Evolutionary conservation across 2,888 invertebrate species (phyloP), one percentile per base, ranked within the genome.

Genomic region (Caenorhabditis sp.): DNA sequence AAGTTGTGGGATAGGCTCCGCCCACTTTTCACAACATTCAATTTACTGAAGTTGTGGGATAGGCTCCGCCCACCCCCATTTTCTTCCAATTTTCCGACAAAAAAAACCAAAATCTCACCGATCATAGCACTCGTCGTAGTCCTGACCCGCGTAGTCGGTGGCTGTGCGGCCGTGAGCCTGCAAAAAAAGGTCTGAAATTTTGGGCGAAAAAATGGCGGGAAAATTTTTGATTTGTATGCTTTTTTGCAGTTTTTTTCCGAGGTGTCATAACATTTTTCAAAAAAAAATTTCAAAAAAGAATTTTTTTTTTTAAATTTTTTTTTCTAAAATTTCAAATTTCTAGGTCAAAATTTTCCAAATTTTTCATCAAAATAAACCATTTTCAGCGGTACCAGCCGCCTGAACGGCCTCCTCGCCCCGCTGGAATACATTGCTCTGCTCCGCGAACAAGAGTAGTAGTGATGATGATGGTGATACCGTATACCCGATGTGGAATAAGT

Each of bases 51-150:
- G n/a, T n/a, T n/a, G n/a, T n/a, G n/a, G n/a, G n/a, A n/a, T n/a
- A n/a, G 38, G 12, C 38, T 38, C 38, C 38, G 38, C 38, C 38
- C 38, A 38, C 12, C 12, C 12, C 12, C 12, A 38, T 38, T 38
- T 38, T 38, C 12, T 38, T 10, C 2, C 38, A 38, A 38, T 10
- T 38, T 38, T 38, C 12, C 38, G 31, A 35, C 31, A 8, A 35
- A 35, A 38, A 38, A 38, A 38, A 10, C 12, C 5, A 31, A 24
- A 31, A 58, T 64, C 80, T 75, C n/a, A 84, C 84, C 66, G 28
- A 58, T 84, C 80, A 66, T 59, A 75, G 68, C 84, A 84, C 41
- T 80, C 84, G 51, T 84, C 80, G 61, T 68, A 58, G 70, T 84
- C 84, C 19, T 75, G 61, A 35, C 70, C 72, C 38, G 80, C 26